These are phyloP conservation scores for Somateria mollissima DNA, from an alignment of 2,797 vertebrate genomes.

Conservation along the genomic window DNA sequence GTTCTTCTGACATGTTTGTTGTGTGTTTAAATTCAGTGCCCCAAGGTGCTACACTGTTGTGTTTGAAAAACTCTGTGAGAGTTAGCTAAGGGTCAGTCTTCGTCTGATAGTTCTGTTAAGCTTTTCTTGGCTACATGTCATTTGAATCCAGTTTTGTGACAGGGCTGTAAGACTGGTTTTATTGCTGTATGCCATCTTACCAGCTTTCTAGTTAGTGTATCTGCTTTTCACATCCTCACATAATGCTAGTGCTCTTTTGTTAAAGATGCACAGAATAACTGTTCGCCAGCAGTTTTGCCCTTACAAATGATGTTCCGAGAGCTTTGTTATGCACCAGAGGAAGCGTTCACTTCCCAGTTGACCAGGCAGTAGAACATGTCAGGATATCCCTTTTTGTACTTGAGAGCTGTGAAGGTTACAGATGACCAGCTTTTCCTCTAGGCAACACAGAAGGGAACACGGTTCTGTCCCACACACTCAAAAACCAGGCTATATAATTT, in stretches of 20 bases:
- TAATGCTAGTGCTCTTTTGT: background rate
- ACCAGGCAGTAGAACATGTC: background rate
- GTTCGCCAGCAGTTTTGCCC: background rate
- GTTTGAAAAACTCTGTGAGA: background rate
- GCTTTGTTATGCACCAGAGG: background rate
- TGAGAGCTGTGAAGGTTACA: background rate
- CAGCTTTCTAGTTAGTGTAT: too few species aligned
- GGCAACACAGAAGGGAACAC: background rate
- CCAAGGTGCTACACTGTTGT: background rate
- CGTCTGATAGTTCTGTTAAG: background rate
- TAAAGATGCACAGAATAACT: background rate
- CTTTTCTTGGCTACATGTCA: background rate
- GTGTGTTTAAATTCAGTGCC: background rate
- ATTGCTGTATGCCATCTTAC: background rate
- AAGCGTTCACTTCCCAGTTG: background rate
- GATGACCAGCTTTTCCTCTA: background rate
- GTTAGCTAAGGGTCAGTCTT: background rate
- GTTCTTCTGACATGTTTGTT: background rate
- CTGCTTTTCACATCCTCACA: background rate
- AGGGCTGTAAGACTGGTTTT: background rate
- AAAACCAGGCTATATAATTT: background rate
- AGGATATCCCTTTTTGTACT: background rate
- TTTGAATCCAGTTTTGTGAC: background rate
- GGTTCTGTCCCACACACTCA: too few species aligned
- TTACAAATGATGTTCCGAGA: background rate